These are phyloP conservation scores for Chaenocephalus aceratus DNA, from an alignment of 2,113 vertebrate genomes.

Conservation along the genomic window DNA sequence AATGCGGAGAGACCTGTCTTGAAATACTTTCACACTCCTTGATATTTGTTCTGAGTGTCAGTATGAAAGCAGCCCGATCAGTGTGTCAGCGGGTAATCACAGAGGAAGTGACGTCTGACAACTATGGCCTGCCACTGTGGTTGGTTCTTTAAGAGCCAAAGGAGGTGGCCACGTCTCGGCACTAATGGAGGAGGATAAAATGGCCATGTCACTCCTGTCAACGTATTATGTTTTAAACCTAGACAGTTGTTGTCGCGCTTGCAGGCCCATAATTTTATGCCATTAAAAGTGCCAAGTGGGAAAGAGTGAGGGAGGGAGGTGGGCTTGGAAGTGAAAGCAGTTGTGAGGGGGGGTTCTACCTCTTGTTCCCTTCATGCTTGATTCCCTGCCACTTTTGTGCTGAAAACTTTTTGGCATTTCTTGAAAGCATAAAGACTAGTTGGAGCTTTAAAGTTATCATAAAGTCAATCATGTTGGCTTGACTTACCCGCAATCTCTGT, in stretches of 20 bases:
- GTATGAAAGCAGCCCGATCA: slow-evolving; percentile 75
- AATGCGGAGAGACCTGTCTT: slow-evolving; percentile 46
- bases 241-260: slow-evolving; percentile 86
- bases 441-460: slow-evolving; percentile 92
- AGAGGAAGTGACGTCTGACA: slow-evolving; percentile 77
- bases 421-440: slow-evolving; percentile 96
- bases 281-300: slow-evolving; percentile 86
- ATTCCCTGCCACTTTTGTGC: slow-evolving; percentile 88
- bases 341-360: slow-evolving; percentile 54
- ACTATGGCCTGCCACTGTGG: slow-evolving; percentile 62
- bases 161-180: slow-evolving; percentile 73
- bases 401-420: slow-evolving; percentile 89
- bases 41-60: slow-evolving; percentile 51
- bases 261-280: slow-evolving; percentile 89
- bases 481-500: slow-evolving; percentile 94
- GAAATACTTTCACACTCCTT: slow-evolving; percentile 57
- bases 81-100: slow-evolving; percentile 74
- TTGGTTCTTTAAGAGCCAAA: slow-evolving; percentile 72
- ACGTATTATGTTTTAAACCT: slow-evolving; percentile 88
- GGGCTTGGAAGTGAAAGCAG: slow-evolving; percentile 59
- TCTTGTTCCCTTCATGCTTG: slow-evolving; percentile 81
- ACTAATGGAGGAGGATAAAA: slow-evolving; percentile 83
- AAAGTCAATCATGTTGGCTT: slow-evolving; percentile 97
- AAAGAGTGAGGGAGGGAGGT: slow-evolving; percentile 67
- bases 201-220: slow-evolving; percentile 85